Evolutionary conservation across 2,113 vertebrate species (phyloP).

Genomic region (Chionomys nivalis): DNA sequence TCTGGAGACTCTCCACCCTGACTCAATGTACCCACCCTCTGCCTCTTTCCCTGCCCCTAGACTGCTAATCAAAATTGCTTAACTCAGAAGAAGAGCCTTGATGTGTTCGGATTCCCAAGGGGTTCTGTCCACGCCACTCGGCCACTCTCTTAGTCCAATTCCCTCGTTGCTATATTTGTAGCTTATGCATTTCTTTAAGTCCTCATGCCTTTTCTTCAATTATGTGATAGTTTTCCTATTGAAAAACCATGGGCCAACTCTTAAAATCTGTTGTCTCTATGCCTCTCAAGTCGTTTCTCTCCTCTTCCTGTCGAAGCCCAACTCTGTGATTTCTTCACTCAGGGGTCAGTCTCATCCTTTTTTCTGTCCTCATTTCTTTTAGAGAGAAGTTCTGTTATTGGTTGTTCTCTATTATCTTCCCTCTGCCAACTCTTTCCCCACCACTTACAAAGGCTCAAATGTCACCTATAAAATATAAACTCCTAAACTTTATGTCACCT

Average conservation of each 20-base stretch:
- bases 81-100: neutral
- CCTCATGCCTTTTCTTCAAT: neutral
- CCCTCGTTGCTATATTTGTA: neutral
- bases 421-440: neutral
- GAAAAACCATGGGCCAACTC: neutral
- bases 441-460: neutral
- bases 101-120: rapidly evolving
- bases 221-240: neutral
- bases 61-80: neutral
- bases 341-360: neutral
- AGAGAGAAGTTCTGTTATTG: neutral
- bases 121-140: rapidly evolving
- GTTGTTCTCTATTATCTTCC: neutral
- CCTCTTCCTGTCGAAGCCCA: no score
- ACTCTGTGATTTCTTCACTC: neutral
- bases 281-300: neutral
- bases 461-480: neutral
- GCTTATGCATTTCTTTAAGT: neutral
- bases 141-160: neutral
- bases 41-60: neutral
- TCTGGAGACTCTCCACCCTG: neutral
- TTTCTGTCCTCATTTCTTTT: no score
- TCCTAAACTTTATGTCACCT: neutral
- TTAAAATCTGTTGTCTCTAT: neutral
- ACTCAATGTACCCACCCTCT: neutral